Base-by-base conservation (phyloP, 2,888 invertebrate species). In the Dione juno region DNA sequence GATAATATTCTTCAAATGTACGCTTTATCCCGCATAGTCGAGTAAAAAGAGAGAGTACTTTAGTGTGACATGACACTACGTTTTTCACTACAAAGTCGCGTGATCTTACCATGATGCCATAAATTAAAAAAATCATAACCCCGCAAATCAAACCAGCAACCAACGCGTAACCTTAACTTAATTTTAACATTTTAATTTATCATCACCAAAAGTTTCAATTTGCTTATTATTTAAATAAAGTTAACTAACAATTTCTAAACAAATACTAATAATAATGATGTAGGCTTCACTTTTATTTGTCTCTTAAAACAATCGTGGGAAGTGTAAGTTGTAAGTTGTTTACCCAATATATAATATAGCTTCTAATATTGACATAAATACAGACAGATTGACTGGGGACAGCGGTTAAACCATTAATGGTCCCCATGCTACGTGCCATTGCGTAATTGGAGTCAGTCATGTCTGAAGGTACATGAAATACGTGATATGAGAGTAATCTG, bases 361-460 rank as follows among this genome's bases (percentile, higher is more conserved):
- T 19, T 11, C 40, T 58, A 63, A 43, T 63, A 69, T 35, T 52
- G 58, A 69, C 45, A 45, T 53, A 64, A 54, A 54, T 19, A 48
- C n/a, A 65, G 41, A 59, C 58, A 72, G 54, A 70, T 52, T 45
- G 57, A 54, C 68, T 66, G 57, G 66, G 63, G 69, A 69, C 64
- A 64, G 67, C 78, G 74, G 77, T 28, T 77, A 77, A 77, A 77
- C 74, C 77, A 77, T 78, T 80, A 78, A 81, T 77, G 77, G 77
- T 74, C 74, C 77, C 75, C 74, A 54, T 63, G 78, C 70, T 78
- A 82, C 82, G 82, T 81, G 78, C 76, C 69, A 63, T 21, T 41
- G 67, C 69, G 77, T 82, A 82, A 83, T 82, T 81, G 82, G 77
- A 81, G 77, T 70, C 68, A 57, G 63, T 43, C 48, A 50, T 71